Conservation (phyloP, 2,113 vertebrate genomes). For the Heterotilapia buettikoferi region DNA sequence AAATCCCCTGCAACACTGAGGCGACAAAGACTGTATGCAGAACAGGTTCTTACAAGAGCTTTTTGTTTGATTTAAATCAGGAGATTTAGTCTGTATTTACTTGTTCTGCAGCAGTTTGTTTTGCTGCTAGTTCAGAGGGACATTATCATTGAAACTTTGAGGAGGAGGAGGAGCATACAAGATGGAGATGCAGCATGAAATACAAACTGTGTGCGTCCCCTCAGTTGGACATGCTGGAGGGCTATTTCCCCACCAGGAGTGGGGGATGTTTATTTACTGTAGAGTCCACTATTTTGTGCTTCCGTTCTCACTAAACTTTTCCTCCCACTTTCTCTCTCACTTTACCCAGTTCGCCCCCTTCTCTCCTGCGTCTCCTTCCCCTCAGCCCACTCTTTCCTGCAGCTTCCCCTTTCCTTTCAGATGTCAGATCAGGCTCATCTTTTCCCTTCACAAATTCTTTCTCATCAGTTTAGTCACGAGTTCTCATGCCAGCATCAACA, state of each 20-base stretch:
- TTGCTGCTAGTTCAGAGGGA: background rate
- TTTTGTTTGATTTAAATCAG: background rate
- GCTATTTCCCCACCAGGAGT: background rate
- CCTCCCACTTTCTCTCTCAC: background rate
- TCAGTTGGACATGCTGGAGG: background rate
- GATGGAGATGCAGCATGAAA: background rate
- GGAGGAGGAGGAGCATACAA: background rate
- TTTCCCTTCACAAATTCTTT: background rate
- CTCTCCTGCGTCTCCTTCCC: background rate
- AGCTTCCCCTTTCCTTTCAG: background rate
- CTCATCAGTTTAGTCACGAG: background rate
- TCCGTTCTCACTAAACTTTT: background rate
- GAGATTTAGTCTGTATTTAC: background rate
- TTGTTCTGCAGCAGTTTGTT: background rate
- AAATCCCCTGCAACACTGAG: background rate
- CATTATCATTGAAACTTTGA: background rate
- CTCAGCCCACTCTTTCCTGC: background rate
- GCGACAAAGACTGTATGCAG: background rate
- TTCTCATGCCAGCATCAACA: background rate
- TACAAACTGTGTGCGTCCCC: background rate
- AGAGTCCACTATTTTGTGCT: background rate
- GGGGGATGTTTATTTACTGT: slow-evolving; percentile 6
- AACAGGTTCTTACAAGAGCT: background rate
- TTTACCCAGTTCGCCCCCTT: background rate
- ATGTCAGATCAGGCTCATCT: background rate